These are phyloP conservation scores for Artibeus jamaicensis DNA, from an alignment of 2,797 vertebrate genomes.

Conservation along the genomic window DNA sequence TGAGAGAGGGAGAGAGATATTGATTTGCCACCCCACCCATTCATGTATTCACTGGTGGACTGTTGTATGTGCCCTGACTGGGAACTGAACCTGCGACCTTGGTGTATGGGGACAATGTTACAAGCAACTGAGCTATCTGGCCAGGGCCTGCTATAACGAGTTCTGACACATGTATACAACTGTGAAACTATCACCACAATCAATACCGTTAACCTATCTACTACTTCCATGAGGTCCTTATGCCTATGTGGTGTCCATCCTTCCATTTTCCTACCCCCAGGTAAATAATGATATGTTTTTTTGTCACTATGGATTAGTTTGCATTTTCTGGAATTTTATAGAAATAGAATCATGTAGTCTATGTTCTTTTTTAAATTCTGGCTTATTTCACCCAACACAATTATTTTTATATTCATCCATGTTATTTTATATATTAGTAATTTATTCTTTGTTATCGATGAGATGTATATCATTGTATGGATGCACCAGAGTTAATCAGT, in stretches of 20 bases:
- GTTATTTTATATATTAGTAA: conserved; percentile 15
- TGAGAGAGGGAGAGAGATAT: neutral
- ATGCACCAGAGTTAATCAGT: neutral
- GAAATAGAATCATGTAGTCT: neutral
- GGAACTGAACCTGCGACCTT: too few species aligned
- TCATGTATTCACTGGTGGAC: neutral
- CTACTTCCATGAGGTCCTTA: neutral
- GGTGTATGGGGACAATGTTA: neutral
- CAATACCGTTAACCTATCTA: neutral
- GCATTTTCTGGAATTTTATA: neutral
- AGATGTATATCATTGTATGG: neutral
- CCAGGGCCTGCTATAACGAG: neutral
- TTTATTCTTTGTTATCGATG: conserved; percentile 15
- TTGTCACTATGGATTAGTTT: neutral
- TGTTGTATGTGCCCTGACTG: neutral
- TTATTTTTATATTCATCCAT: conserved; percentile 24
- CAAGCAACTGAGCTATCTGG: neutral
- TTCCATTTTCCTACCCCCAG: neutral
- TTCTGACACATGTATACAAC: neutral
- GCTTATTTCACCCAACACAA: neutral
- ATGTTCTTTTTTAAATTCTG: neutral
- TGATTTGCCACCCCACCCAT: neutral
- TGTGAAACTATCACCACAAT: neutral
- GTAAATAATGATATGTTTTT: neutral
- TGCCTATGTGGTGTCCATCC: neutral